Evolutionary conservation across 2,113 vertebrate species (phyloP), one percentile per base, ranked within the genome.

Genomic region (Gambusia holbrooki): DNA sequence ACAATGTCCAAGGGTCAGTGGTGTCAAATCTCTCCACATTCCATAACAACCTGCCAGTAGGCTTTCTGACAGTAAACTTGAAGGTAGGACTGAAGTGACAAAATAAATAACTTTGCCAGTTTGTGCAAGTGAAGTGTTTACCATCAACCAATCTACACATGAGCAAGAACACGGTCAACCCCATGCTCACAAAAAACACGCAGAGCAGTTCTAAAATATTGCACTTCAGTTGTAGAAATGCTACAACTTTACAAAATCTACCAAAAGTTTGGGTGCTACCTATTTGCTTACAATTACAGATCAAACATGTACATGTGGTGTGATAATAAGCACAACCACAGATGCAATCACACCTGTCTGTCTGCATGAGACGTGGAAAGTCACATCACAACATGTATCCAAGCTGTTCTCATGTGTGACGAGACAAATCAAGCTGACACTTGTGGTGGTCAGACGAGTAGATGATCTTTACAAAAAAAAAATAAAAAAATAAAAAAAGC

Each of bases 321-420:
- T 67, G 48, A 42, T 1, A 7, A 58, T 66, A 29, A 77, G 78
- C 71, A 68, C 67, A 42, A 40, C 73, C 15, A 78, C 28, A 77
- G 69, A 85, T 87, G 84, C 69, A 74, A 83, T 76, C 71, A 89
- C 89, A 91, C 85, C 83, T 90, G 88, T 81, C 73, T 74, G 42
- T 51, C 22, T 85, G 79, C 78, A 37, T 37, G 58, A 48, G 79
- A 74, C 88, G 87, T 82, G 84, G 78, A 83, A 92, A 92, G 89
- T 90, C 73, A 80, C 69, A 68, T 83, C 76, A 80, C 80, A 76
- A 79, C 80, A 19, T 74, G 66, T 81, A 82, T 78, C 82, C 72
- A 70, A 35, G 54, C 70, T 71, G 73, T 64, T 79, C 66, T 71
- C 73, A 42, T 80, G 42, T 68, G 72, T 79, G 79, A 77, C 80